Evolutionary conservation across 1,140 invertebrate species (phyloP).

Genomic region (Drosophila rhopaloa): DNA sequence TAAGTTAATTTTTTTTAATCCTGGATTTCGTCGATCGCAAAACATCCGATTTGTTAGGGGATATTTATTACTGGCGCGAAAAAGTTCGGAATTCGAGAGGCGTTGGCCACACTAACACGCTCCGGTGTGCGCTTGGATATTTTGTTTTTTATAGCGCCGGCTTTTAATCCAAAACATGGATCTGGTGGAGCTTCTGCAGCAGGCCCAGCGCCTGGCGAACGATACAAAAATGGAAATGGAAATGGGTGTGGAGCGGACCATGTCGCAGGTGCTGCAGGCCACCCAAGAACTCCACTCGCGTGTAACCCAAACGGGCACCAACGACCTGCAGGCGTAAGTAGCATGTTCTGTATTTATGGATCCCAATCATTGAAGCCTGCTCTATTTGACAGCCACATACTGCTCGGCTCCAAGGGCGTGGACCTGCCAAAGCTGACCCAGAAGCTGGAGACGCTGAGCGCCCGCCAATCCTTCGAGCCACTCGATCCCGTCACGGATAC

Average conservation of each 20-base stretch:
- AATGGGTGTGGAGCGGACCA: conserved; percentile 94
- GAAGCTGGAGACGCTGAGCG: conserved; percentile 94
- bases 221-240: conserved; percentile 94
- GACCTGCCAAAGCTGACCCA: conserved; percentile 96
- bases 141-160: conserved; percentile 16
- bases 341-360: no score
- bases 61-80: neutral
- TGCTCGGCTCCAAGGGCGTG: conserved; percentile 96
- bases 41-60: no score
- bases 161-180: conserved; percentile 84
- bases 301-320: conserved; percentile 92
- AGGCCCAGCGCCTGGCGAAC: conserved; percentile 95
- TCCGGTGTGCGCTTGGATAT: conserved; percentile 4
- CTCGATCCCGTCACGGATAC: conserved; percentile 95
- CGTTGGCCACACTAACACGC: conserved; percentile 17
- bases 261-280: conserved; percentile 95
- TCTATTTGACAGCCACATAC: conserved; percentile 89
- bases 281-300: conserved; percentile 95
- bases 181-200: conserved; percentile 94
- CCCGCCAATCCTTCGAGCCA: conserved; percentile 93
- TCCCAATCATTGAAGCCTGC: no score
- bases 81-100: neutral
- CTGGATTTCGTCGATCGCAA: no score
- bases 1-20: no score
- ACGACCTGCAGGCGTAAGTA: conserved; percentile 96